Percentiles rank a stretch among this genome's conserved stretches.
Evolutionary conservation across 2,888 invertebrate genomes (phyloP).

Genomic region (Crepidodera aurea): DNA sequence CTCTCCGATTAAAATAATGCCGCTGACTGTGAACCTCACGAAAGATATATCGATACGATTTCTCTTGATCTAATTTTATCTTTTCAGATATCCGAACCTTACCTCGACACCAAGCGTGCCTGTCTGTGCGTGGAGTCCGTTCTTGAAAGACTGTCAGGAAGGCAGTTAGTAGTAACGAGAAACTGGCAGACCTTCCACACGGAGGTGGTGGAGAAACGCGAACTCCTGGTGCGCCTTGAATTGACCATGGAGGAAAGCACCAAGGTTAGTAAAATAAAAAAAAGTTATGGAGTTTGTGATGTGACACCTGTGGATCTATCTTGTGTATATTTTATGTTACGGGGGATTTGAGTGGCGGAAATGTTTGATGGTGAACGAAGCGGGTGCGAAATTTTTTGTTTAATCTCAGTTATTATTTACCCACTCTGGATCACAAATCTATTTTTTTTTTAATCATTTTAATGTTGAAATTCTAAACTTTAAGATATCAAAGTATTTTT

Average conservation of each 20-base stretch:
- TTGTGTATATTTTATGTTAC: too few species aligned
- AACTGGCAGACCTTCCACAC: constrained; percentile 78
- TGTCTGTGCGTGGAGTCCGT: constrained; percentile 73
- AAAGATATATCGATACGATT: constrained; percentile 18
- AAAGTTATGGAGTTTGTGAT: background rate
- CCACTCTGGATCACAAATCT: too few species aligned
- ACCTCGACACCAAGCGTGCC: constrained; percentile 74
- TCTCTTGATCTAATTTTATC: constrained; percentile 40
- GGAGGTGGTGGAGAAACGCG: constrained; percentile 68
- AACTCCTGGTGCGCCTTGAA: constrained; percentile 63
- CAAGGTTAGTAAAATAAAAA: constrained; percentile 55
- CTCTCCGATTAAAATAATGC: constrained; percentile 8
- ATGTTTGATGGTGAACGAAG: background rate
- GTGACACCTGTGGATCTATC: constrained; percentile 17
- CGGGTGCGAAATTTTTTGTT: too few species aligned
- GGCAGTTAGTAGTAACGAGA: constrained; percentile 71
- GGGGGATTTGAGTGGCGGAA: background rate
- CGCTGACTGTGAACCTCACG: background rate
- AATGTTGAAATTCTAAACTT: too few species aligned
- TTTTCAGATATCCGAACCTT: constrained; percentile 65
- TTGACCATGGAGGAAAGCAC: constrained; percentile 71
- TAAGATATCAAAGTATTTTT: too few species aligned
- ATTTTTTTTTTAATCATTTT: too few species aligned
- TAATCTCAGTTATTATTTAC: too few species aligned
- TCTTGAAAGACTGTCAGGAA: constrained; percentile 71